These are phyloP conservation scores for Atta texana DNA, from an alignment of 1,140 invertebrate species.

Conservation along the genomic window DNA sequence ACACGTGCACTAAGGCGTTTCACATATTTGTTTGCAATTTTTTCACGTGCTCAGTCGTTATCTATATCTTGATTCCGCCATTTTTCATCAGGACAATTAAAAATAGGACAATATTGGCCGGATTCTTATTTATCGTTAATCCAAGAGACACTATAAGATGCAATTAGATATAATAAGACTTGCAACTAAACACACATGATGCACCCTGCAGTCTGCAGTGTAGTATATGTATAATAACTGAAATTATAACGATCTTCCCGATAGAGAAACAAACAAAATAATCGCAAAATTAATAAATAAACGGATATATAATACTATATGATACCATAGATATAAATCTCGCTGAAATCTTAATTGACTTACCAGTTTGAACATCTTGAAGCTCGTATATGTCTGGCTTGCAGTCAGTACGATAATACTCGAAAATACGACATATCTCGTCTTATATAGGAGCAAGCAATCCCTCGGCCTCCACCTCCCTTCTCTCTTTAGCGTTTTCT, in stretches of 20 bases:
- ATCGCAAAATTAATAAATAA: not conserved
- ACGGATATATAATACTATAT: not conserved
- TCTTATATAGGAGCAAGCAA: slow-evolving; percentile 71
- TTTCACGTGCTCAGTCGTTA: too few species aligned
- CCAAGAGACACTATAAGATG: too few species aligned
- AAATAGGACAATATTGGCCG: too few species aligned
- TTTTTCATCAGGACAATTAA: too few species aligned
- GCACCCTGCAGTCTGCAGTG: too few species aligned
- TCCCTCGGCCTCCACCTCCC: not conserved
- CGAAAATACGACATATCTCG: slow-evolving; percentile 50
- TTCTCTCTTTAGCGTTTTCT: slow-evolving; percentile 51
- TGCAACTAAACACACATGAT: too few species aligned
- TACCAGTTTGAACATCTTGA: slow-evolving; percentile 79
- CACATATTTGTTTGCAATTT: too few species aligned
- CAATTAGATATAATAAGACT: too few species aligned
- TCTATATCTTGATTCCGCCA: too few species aligned
- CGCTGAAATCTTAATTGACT: slow-evolving; percentile 51
- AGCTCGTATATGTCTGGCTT: slow-evolving; percentile 51
- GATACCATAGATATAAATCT: not conserved
- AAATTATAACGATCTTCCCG: not conserved
- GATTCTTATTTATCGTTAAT: too few species aligned
- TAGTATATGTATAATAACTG: too few species aligned
- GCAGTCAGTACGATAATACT: slow-evolving; percentile 67
- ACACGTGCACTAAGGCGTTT: too few species aligned
- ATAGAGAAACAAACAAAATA: not conserved